These are phyloP conservation scores for Apodemia hepburni DNA, from an alignment of 2,888 invertebrate species.

Conservation along the genomic window DNA sequence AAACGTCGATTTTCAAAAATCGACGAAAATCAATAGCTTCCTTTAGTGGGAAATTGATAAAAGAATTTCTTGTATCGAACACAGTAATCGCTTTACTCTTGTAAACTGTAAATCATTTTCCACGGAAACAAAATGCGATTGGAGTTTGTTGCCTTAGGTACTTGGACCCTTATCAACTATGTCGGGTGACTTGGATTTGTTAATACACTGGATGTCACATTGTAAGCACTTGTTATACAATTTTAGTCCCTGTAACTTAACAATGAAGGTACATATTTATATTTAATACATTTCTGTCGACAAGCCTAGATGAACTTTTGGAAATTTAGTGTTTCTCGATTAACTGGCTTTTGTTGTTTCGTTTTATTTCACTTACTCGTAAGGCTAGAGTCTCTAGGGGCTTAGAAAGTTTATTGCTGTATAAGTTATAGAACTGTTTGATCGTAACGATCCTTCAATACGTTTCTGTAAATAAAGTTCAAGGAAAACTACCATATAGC, in stretches of 20 bases:
- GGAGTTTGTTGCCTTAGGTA: slow-evolving; percentile 60
- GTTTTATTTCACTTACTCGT: slow-evolving; percentile 57
- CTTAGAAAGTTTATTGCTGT: slow-evolving; percentile 28
- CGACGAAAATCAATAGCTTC: too few species aligned
- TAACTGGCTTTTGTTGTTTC: slow-evolving; percentile 60
- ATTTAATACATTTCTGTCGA: slow-evolving; percentile 25
- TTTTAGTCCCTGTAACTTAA: slow-evolving; percentile 31
- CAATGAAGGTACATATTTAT: slow-evolving; percentile 30
- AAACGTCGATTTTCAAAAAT: too few species aligned
- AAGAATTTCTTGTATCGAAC: neutral
- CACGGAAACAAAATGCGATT: slow-evolving; percentile 56
- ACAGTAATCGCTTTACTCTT: neutral
- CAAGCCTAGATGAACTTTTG: slow-evolving; percentile 35
- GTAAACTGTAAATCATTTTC: neutral
- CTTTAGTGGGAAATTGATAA: too few species aligned
- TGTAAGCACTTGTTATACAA: slow-evolving; percentile 34
- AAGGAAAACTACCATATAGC: neutral
- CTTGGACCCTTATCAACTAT: slow-evolving; percentile 72
- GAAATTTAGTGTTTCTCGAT: slow-evolving; percentile 62
- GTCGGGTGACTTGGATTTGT: slow-evolving; percentile 56
- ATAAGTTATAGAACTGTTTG: slow-evolving; percentile 19
- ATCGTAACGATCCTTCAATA: neutral
- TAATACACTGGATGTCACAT: slow-evolving; percentile 57
- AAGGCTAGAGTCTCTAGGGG: slow-evolving; percentile 27
- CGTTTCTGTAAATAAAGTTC: neutral